Evolutionary conservation across 1,140 invertebrate species (phyloP), one percentile per base, ranked within the genome.

Genomic region (Linepithema humile): DNA sequence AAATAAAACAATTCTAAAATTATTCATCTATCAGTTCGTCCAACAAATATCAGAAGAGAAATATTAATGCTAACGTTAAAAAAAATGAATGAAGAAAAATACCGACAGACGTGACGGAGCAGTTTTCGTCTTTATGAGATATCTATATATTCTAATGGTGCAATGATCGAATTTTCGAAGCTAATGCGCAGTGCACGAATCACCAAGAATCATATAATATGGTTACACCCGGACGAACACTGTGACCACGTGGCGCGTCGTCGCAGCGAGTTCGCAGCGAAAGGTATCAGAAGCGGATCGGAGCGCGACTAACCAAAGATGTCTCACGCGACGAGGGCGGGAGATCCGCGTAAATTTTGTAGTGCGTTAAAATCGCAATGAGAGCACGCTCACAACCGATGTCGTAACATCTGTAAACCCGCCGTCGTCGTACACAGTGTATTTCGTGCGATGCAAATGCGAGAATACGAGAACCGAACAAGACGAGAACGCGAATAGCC

Each of bases 401-500:
- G 32, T 12, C 32, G 59, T 17, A 15, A 60, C 72, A 55, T 4
- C 12, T 2, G 10, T 20, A 15, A n/a, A 3, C 9, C 20, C 32
- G 23, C 15, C 60, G 45, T 10, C 12, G 15, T 55, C 45, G 45
- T 23, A n/a, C 17, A 20, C 45, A 23, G 23, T 32, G 60, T 64
- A 86, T 86, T 86, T 85, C 64, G 62, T 45, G 70, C 45, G 75
- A 5, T 35, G 17, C 17, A 35, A 65, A 43, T n/a, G 9, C 0
- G 74, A 78, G 40, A 2, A 23, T 86, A 87, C 85, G 87, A 72
- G 57, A 55, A 15, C 55, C 70, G 88, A 91, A 90, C 90, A 90
- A 89, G 90, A 6, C 86, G 90, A 88, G 90, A 92, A 91, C 87
- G 88, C 90, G 89, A 85, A 84, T 86, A 84, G 90, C 88, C 91